Conservation (phyloP, 2,113 vertebrate species). For the Oryzias melastigma region DNA sequence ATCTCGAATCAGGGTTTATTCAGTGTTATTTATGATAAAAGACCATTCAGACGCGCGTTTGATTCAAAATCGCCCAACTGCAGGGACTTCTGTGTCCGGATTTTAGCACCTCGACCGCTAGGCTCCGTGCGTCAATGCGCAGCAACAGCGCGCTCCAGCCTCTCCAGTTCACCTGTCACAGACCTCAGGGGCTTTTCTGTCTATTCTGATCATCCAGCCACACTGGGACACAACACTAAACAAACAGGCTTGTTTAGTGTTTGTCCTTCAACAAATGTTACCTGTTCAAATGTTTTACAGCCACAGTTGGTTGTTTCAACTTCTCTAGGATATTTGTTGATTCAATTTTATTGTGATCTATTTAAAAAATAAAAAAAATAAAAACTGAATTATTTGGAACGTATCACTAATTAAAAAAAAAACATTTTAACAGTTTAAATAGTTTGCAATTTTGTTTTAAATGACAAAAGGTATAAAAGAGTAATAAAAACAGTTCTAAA, state of each 20-base stretch:
- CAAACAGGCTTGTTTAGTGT: not conserved
- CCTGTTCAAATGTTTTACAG: slow-evolving; percentile 5
- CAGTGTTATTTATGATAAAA: slow-evolving; percentile 24
- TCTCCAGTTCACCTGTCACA: slow-evolving; percentile 44
- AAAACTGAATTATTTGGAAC: no score
- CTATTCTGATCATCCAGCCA: slow-evolving; percentile 8
- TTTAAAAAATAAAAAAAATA: no score
- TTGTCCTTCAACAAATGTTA: slow-evolving; percentile 11
- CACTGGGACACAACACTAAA: not conserved
- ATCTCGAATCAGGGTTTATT: slow-evolving; percentile 40
- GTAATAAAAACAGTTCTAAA: no score
- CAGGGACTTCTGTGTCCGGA: slow-evolving; percentile 41
- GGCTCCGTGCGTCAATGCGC: slow-evolving; percentile 58
- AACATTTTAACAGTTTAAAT: no score
- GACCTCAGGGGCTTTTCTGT: slow-evolving; percentile 23
- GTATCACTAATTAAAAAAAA: no score
- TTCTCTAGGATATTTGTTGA: slow-evolving; percentile 1
- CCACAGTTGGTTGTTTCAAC: slow-evolving; percentile 39
- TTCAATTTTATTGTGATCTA: no score
- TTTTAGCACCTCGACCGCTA: slow-evolving; percentile 35
- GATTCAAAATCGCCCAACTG: slow-evolving; percentile 34
- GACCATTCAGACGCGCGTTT: slow-evolving; percentile 19
- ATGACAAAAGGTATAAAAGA: no score
- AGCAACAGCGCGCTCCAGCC: slow-evolving; percentile 50
- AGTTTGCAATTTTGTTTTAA: no score